These are phyloP conservation scores for Mylabris phalerata DNA, from an alignment of 1,140 invertebrate genomes.

Conservation along the genomic window DNA sequence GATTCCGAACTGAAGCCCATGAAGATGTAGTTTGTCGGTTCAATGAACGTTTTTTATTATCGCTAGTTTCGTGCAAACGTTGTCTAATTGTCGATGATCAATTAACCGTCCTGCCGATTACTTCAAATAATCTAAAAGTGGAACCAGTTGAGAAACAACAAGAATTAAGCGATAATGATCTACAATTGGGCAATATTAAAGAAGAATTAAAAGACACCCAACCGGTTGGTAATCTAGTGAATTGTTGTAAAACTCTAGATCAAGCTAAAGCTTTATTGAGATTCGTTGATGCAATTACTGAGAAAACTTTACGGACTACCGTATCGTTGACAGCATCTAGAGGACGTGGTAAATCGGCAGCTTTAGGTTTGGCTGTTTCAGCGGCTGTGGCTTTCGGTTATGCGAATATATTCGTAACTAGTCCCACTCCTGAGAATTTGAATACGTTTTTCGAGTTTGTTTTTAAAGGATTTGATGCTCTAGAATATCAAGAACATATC, in stretches of 20 bases:
- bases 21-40: conserved; percentile 88
- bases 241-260: conserved; percentile 88
- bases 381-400: conserved; percentile 83
- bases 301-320: conserved; percentile 84
- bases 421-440: conserved; percentile 96
- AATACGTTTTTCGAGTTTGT: conserved; percentile 98
- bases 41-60: conserved; percentile 94
- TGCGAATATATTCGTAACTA: conserved; percentile 97
- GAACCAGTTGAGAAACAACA: conserved; percentile 53
- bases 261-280: conserved; percentile 90
- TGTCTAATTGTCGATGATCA: conserved; percentile 94
- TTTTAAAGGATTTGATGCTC: conserved; percentile 91
- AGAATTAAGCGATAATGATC: conserved; percentile 43
- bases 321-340: conserved; percentile 93
- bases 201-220: conserved; percentile 73
- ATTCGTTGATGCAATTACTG: conserved; percentile 92
- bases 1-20: conserved; percentile 90
- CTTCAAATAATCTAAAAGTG: conserved; percentile 78
- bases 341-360: conserved; percentile 97
- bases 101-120: conserved; percentile 86
- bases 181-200: conserved; percentile 65
- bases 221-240: conserved; percentile 83
- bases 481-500: conserved; percentile 93
- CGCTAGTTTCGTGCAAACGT: conserved; percentile 76
- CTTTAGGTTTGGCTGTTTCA: conserved; percentile 89